Evolutionary conservation across 2,113 vertebrate genomes (phyloP), one percentile per base, ranked within the genome.

Genomic region (Prunella himalayana): DNA sequence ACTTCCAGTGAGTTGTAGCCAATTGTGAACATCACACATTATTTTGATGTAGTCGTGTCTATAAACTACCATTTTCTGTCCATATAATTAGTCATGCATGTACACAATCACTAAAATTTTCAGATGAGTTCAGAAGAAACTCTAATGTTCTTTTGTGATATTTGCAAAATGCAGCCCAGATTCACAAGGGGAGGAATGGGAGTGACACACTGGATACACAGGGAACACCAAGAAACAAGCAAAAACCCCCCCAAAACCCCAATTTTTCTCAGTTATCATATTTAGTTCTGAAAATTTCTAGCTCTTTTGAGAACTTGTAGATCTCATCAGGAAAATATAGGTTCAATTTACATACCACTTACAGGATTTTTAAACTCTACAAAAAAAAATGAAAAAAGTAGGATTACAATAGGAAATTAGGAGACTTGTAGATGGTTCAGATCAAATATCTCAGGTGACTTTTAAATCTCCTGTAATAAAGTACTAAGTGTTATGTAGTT

Each of bases 201-300:
- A 28, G 7, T 53, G 19, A 54, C 11, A 44, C 9, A 35, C 3
- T 44, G 21, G 17, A 33, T n/a, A 22, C 4, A 45, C 0, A 4
- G 3, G 12, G 13, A 16, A 44, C 9, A 28, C 2, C 11, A 41
- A 9, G 44, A 56, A 54, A 28, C 17, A 53, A 80, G 15, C 8
- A 44, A 49, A 49, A 39, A 15, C 11, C 0, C 0, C 3, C 2
- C 10, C 30, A 19, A 60, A 3, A 1, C 9, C 17, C n/a, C 35
- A 53, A 4, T 20, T 85, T 53, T 64, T 25, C 15, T 80, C 27
- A 56, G 23, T 19, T 80, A n/a, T 12, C 20, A 8, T 45, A 54
- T 24, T 63, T 4, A 12, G 16, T 54, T 72, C 9, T 65, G 37
- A 76, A 37, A 83, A 47, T 27, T 69, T 56, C 21, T 45, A 54